These are phyloP conservation scores for Pseudochaenichthys georgianus DNA, from an alignment of 2,797 vertebrate genomes.

Conservation along the genomic window DNA sequence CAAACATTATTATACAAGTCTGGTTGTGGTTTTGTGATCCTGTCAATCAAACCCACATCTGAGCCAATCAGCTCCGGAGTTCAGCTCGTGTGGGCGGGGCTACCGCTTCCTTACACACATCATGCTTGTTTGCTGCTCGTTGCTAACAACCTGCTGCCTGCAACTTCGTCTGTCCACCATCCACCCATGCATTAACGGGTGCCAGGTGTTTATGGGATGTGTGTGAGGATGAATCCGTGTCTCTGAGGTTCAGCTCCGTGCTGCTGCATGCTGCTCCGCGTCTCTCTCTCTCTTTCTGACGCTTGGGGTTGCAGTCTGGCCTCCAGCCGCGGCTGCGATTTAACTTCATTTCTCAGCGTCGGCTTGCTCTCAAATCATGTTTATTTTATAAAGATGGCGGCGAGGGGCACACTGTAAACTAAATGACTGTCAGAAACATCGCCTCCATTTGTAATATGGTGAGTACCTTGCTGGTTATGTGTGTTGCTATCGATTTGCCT, in stretches of 20 bases:
- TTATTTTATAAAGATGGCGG: constrained; percentile 96
- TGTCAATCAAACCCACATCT: constrained; percentile 57
- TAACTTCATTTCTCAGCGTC: constrained; percentile 66
- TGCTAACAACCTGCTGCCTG: constrained; percentile 80
- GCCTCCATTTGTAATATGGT: constrained; percentile 99
- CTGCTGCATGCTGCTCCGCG: constrained; percentile 68
- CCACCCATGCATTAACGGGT: constrained; percentile 25
- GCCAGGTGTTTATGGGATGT: constrained; percentile 17
- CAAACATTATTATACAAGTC: background rate
- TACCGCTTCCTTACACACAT: constrained; percentile 18
- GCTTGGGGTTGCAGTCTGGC: constrained; percentile 78
- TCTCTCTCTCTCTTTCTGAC: constrained; percentile 63
- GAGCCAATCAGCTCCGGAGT: constrained; percentile 49
- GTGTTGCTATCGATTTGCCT: constrained; percentile 57
- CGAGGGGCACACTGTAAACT: constrained; percentile 93
- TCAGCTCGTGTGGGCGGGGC: constrained; percentile 61
- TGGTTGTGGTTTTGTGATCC: constrained; percentile 22
- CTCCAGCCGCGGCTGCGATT: constrained; percentile 79
- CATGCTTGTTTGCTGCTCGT: constrained; percentile 63
- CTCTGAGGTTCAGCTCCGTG: constrained; percentile 44
- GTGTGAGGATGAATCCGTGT: constrained; percentile 60
- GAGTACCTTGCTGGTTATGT: constrained; percentile 78
- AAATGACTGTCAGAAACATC: constrained; percentile 99
- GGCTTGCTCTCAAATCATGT: constrained; percentile 80
- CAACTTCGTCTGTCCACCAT: constrained; percentile 62